phyloP scores from a whole-genome alignment of 1,140 invertebrate species.

The Drosophila lowei region DNA sequence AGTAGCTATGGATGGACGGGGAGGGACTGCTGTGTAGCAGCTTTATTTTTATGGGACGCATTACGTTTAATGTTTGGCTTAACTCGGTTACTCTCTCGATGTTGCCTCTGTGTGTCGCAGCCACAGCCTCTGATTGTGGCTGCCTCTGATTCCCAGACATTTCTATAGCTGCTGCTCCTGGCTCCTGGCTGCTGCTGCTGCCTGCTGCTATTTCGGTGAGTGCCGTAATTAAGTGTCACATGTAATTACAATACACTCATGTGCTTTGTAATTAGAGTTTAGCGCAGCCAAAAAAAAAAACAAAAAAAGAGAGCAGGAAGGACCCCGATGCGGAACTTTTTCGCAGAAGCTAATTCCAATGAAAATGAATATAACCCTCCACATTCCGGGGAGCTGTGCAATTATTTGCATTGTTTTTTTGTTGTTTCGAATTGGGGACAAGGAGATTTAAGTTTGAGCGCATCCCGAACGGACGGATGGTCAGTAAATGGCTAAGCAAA shows the following conservation, averaged over 20 bases:
- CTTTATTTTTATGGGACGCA: constrained; percentile 77
- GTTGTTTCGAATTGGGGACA: constrained; percentile 33
- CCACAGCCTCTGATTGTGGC: constrained; percentile 7
- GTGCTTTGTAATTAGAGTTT: constrained; percentile 79
- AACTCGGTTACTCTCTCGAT: constrained; percentile 68
- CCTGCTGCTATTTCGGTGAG: constrained; percentile 48
- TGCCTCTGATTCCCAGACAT: constrained; percentile 21
- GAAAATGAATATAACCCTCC: constrained; percentile 54
- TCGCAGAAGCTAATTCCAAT: constrained; percentile 48
- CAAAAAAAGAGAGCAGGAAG: constrained; percentile 16
- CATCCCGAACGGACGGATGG: constrained; percentile 13
- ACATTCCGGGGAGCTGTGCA: constrained; percentile 51
- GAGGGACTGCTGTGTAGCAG: constrained; percentile 47
- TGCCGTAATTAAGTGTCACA: constrained; percentile 80
- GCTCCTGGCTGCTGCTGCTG: constrained; percentile 34
- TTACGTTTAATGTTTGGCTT: constrained; percentile 80
- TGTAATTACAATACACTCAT: constrained; percentile 82
- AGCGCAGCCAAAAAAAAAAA: constrained; percentile 56
- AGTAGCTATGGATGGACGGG: not conserved
- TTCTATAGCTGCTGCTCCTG: constrained; percentile 19
- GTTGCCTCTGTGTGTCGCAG: not conserved
- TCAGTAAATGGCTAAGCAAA: constrained; percentile 21
- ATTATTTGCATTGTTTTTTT: constrained; percentile 60
- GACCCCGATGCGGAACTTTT: constrained; percentile 20
- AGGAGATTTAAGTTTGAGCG: constrained; percentile 21